Evolutionary conservation across 1,140 invertebrate species (phyloP).

Genomic region (Meloidogyne exigua): DNA sequence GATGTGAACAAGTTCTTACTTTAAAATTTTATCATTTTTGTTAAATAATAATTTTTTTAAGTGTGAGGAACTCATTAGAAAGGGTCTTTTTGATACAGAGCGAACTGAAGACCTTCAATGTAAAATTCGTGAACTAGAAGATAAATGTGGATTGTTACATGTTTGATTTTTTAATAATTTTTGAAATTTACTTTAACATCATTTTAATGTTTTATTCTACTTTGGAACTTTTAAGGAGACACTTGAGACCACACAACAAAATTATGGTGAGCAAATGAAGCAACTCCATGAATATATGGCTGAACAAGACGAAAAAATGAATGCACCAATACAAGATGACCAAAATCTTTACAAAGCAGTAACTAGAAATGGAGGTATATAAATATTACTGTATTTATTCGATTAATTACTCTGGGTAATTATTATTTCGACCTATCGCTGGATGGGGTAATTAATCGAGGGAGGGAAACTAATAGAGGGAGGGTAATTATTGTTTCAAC

Average conservation of each 20-base stretch:
- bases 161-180: constrained; percentile 11
- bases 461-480: no score
- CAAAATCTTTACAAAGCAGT: constrained; percentile 4
- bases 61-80: constrained; percentile 32
- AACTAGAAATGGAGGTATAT: background rate
- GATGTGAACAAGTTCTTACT: constrained; percentile 4
- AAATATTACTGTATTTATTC: no score
- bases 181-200: background rate
- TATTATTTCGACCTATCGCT: no score
- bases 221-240: constrained; percentile 25
- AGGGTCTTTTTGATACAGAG: constrained; percentile 15
- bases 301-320: constrained; percentile 43
- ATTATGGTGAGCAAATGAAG: constrained; percentile 48
- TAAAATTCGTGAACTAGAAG: constrained; percentile 26
- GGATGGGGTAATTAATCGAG: no score
- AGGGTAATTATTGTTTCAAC: no score
- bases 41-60: constrained; percentile 19
- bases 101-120: constrained; percentile 12
- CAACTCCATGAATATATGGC: constrained; percentile 45
- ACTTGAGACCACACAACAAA: constrained; percentile 40
- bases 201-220: no score
- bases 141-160: constrained; percentile 39
- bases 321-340: constrained; percentile 18
- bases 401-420: no score
- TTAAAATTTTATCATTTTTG: constrained; percentile 15